These are phyloP conservation scores for Selenia dentaria DNA, from an alignment of 2,888 invertebrate genomes.

Conservation along the genomic window DNA sequence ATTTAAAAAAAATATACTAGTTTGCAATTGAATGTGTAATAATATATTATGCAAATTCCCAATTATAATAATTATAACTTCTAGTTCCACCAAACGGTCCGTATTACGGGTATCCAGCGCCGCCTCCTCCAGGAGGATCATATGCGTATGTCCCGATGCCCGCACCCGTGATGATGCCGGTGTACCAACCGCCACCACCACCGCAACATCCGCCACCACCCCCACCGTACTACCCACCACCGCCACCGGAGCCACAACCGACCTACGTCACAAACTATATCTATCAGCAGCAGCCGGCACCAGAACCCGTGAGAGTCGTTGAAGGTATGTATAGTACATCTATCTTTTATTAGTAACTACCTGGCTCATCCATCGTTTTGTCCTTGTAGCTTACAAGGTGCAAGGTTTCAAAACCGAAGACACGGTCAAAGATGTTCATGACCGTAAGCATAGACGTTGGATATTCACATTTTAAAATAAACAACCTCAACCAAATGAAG, in stretches of 20 bases:
- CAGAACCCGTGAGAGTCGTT: slow-evolving; percentile 45
- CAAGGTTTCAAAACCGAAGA: too few species aligned
- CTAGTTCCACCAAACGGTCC: slow-evolving; percentile 54
- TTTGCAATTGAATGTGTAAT: too few species aligned
- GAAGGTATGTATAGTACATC: slow-evolving; percentile 33
- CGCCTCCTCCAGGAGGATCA: slow-evolving; percentile 39
- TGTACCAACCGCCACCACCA: slow-evolving; percentile 53
- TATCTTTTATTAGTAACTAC: too few species aligned
- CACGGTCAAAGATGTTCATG: too few species aligned
- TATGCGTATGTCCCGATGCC: slow-evolving; percentile 66
- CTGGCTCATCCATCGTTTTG: too few species aligned
- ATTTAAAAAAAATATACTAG: too few species aligned
- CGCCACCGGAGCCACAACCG: slow-evolving; percentile 44
- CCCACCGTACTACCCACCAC: slow-evolving; percentile 41
- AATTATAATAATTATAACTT: too few species aligned
- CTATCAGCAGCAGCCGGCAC: slow-evolving; percentile 50
- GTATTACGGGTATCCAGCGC: slow-evolving; percentile 37
- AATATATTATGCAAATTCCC: too few species aligned
- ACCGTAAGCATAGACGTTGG: too few species aligned
- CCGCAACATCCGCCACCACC: slow-evolving; percentile 42
- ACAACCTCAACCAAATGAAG: too few species aligned
- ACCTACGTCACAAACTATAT: slow-evolving; percentile 66
- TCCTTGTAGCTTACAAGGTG: too few species aligned
- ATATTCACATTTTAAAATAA: too few species aligned
- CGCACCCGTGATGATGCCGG: slow-evolving; percentile 66